Evolutionary conservation across 1,140 invertebrate genomes (phyloP).

Genomic region (Pogonomyrmex barbatus): DNA sequence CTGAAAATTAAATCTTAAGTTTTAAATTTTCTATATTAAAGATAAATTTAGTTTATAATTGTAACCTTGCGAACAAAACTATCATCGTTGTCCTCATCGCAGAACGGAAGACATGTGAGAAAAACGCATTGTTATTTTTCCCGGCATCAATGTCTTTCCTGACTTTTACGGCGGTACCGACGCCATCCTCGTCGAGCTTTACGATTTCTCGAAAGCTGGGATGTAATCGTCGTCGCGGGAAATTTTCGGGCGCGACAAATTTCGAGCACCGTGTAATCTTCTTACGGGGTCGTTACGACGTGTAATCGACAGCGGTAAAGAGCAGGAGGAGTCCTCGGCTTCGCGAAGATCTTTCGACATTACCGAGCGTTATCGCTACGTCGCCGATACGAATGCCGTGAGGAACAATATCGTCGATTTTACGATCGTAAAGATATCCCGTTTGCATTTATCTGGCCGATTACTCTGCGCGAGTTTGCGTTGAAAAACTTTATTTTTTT

Average conservation of each 20-base stretch:
- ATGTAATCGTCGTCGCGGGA: background rate
- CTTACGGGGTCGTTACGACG: constrained; percentile 26
- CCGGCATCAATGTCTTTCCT: constrained; percentile 22
- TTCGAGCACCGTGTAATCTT: constrained; percentile 50
- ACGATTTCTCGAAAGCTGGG: background rate
- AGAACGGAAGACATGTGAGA: background rate
- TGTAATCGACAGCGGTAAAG: constrained; percentile 31
- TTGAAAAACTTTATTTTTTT: background rate
- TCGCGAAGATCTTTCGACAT: constrained; percentile 36
- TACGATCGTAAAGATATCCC: constrained; percentile 35
- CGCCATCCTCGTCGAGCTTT: constrained; percentile 41
- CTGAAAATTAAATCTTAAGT: background rate
- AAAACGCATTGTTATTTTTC: constrained; percentile 37
- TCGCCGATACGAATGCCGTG: constrained; percentile 27
- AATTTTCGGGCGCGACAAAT: constrained; percentile 44
- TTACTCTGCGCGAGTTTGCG: constrained; percentile 2
- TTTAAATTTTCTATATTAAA: background rate
- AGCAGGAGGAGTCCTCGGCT: background rate
- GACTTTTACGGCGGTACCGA: constrained; percentile 39
- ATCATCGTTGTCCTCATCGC: background rate
- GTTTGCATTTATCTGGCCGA: background rate
- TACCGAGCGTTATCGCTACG: constrained; percentile 37
- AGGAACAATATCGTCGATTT: constrained; percentile 54
- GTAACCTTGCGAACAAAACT: background rate
- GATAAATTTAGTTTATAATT: background rate